Base-by-base conservation (phyloP, 2,797 vertebrate genomes). In the Garrulus glandarius region DNA sequence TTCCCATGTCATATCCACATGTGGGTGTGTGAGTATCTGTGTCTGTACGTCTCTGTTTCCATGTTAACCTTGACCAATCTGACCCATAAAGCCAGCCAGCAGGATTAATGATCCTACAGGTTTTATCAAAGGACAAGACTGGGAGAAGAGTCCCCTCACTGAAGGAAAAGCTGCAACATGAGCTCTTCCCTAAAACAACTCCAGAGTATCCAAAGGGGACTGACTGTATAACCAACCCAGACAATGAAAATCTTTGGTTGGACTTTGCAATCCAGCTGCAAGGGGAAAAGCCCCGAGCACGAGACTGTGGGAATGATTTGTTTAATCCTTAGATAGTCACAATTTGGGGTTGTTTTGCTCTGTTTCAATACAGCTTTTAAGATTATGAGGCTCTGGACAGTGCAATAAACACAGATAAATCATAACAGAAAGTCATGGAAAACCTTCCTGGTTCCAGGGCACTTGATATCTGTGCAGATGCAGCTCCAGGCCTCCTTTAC, bases 311-410 rank as follows among this genome's bases (percentile, higher is more conserved):
- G 64, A 75, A 76, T 16, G 10, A 71, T 55, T 68, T 94, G 69
- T 88, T 95, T 92, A 95, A 81, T 90, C 85, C 87, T 86, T 82
- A 93, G 57, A 88, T 65, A 94, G 83, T 81, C 76, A 90, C 27
- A 57, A 13, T 72, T 84, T 41, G 50, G 20, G 32, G 29, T 65
- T 86, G 72, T 76, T 95, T 86, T 93, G n/a, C 41, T 74, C 55
- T 83, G 29, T 55, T 95, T 82, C 83, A 81, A 32, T 76, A 69
- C 37, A 67, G n/a, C 55, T 47, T 93, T 80, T 65, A 79, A 27
- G 7, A 36, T 79, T 39, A 49, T 1, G 2, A 86, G 83, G 59
- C 59, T 86, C 14, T 1, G 3, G 26, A 44, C 24, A 89, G 43
- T 0, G 0, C 39, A 72, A 72, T 92, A 95, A 90, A 90, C 69